Base-by-base conservation (phyloP, 2,113 vertebrate species). In the Apodemus sylvaticus region DNA sequence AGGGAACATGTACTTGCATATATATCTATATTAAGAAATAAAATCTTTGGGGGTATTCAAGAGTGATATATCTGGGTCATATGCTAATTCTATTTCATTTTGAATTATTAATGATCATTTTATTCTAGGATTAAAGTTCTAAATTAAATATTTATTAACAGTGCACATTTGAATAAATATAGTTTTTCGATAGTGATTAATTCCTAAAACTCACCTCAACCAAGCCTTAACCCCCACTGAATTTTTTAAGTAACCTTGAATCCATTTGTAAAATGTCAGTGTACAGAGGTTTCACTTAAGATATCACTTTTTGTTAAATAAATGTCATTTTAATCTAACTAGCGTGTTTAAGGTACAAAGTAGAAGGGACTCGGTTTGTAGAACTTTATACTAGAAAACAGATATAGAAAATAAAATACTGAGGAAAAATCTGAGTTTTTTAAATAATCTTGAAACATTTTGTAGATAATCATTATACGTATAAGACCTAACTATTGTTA, bases 61-160 rank as follows among this genome's bases (percentile, higher is more conserved):
- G 26, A 77, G 26, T 77, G 29, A 66, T 66, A 66, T 66, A 66
- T 45, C 39, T 66, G 42, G 82, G 60, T 86, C 60, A 86, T 86
- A 86, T 48, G 82, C 39, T 48, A 86, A 86, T 66, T 86, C 4
- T 66, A 26, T 87, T 94, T 60, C 48, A 39, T 93, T 97, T 87
- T 89, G 42, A 94, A 81, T 87, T 16, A 58, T 74, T 70, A 91
- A 31, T 73, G 17, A 87, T 83, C 9, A 79, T 62, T 90, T 93
- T 76, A 68, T 87, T 76, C n/a, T 24, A 88, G 9, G 24, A 64
- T 94, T 95, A 53, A 96, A n/a, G 14, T 48, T 94, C 29, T 94
- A 85, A 95, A 89, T 78, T 86, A 95, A 81, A 51, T 86, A 86
- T 78, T 95, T 95, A 93, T 95, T 90, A 87, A 29, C 11, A 70